These are phyloP conservation scores for Yponomeuta malinellus DNA, from an alignment of 2,888 invertebrate species.

Conservation along the genomic window DNA sequence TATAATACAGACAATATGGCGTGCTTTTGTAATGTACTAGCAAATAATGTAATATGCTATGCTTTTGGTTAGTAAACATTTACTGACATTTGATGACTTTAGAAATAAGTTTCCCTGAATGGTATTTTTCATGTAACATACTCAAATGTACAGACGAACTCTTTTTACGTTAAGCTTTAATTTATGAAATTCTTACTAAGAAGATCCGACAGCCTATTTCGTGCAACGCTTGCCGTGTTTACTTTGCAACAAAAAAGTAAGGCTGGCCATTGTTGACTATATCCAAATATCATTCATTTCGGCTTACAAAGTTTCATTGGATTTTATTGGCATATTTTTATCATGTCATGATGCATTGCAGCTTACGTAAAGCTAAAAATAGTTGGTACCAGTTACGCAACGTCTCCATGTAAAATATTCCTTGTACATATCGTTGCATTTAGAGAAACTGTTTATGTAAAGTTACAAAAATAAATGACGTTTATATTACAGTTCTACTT, in stretches of 20 bases:
- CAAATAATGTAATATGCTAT: constrained; percentile 13
- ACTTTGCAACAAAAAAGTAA: no score
- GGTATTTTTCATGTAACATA: not conserved
- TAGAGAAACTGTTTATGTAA: constrained; percentile 56
- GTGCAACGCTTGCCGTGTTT: no score
- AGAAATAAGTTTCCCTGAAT: not conserved
- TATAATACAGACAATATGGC: constrained; percentile 63
- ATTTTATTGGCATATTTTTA: not conserved
- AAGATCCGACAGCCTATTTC: not conserved
- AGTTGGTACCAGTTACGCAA: not conserved
- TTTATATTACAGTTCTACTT: constrained; percentile 1
- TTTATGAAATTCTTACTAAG: not conserved
- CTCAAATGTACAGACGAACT: not conserved
- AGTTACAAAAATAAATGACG: constrained; percentile 57
- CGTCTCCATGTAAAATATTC: not conserved
- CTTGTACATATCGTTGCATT: constrained; percentile 38
- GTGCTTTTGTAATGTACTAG: constrained; percentile 57
- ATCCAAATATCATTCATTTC: no score
- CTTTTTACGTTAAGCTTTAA: no score
- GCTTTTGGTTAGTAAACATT: not conserved
- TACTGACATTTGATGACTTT: not conserved
- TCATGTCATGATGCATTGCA: not conserved
- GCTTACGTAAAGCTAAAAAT: not conserved
- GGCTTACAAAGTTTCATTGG: no score
- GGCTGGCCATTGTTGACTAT: no score